Percentiles rank a stretch among this genome's conserved stretches.
Evolutionary conservation across 2,797 vertebrate species (phyloP).

Genomic region (Epinephelus awoara): DNA sequence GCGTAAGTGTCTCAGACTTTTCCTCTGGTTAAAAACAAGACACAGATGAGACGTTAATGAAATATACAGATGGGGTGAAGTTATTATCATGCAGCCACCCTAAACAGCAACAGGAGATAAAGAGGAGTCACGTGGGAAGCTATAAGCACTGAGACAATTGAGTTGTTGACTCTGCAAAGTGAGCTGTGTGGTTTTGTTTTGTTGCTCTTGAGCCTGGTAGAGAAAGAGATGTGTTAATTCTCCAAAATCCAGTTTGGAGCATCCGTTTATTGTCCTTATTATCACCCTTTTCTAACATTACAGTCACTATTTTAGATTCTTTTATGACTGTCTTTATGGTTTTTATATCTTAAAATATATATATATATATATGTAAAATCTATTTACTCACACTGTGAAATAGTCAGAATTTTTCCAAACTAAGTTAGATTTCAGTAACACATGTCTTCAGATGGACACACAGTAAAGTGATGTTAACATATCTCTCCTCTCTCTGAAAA

Average conservation of each 20-base stretch:
- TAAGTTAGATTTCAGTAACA: not conserved
- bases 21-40: not conserved
- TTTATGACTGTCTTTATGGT: too few species aligned
- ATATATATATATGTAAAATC: too few species aligned
- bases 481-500: constrained; percentile 49
- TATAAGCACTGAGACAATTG: not conserved
- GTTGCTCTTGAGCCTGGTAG: not conserved
- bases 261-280: too few species aligned
- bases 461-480: not conserved
- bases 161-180: not conserved
- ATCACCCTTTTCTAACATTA: too few species aligned
- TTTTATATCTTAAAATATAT: too few species aligned
- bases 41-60: not conserved
- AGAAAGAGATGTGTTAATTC: not conserved
- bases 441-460: not conserved
- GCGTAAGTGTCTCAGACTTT: constrained; percentile 80
- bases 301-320: too few species aligned
- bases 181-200: not conserved
- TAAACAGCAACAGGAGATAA: not conserved
- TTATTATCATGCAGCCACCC: not conserved
- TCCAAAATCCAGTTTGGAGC: not conserved
- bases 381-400: not conserved
- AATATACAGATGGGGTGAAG: not conserved
- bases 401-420: not conserved
- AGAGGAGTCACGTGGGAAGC: not conserved